A percentile compares a stretch with the other conserved stretches of the same genome.
These are phyloP conservation scores for Agrochola lota DNA, from an alignment of 2,888 invertebrate genomes.

Conservation along the genomic window DNA sequence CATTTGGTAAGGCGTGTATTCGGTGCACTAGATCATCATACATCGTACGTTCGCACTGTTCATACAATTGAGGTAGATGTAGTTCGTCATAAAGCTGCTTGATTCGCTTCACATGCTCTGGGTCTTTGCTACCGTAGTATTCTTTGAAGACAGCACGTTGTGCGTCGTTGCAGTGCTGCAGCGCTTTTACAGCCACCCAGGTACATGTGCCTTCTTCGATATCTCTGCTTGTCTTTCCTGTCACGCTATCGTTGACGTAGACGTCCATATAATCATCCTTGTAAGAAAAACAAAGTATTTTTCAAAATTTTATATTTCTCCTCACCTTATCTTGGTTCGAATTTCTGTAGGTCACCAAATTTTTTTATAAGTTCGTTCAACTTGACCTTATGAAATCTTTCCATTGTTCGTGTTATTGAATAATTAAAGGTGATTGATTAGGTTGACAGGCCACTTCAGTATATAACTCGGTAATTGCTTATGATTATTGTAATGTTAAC, in stretches of 20 bases:
- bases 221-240: conserved; percentile 91
- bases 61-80: conserved; percentile 80
- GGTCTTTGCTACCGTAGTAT: conserved; percentile 92
- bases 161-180: conserved; percentile 92
- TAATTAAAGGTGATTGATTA: no score
- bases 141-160: conserved; percentile 90
- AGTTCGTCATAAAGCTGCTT: conserved; percentile 89
- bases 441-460: no score
- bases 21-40: conserved; percentile 13
- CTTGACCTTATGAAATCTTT: no score
- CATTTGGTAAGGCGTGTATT: conserved; percentile 33
- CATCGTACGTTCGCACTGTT: conserved; percentile 13
- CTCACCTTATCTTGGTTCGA: not conserved
- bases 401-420: no score
- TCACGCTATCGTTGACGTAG: conserved; percentile 22
- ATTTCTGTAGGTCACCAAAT: no score
- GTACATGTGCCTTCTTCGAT: conserved; percentile 98
- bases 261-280: conserved; percentile 48
- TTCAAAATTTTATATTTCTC: not conserved
- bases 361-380: no score
- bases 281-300: not conserved
- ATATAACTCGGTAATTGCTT: no score
- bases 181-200: conserved; percentile 96
- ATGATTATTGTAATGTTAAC: no score
- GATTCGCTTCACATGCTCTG: conserved; percentile 89